A percentile compares a stretch with the other conserved stretches of the same genome.
Evolutionary conservation across 2,113 vertebrate species (phyloP).

Genomic region (Cacatua alba): DNA sequence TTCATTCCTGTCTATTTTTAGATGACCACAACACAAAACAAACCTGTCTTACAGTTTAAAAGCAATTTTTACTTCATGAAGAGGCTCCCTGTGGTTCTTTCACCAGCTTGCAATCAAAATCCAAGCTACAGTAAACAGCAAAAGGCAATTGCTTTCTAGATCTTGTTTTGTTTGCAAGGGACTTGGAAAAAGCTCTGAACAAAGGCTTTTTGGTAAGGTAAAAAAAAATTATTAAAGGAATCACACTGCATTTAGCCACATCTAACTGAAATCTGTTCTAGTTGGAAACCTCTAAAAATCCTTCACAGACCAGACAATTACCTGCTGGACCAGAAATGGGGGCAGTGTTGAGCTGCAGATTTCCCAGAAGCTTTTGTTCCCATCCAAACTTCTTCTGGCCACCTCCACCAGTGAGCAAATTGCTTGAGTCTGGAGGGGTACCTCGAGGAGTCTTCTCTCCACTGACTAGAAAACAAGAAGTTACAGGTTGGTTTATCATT

Average conservation of each 20-base stretch:
- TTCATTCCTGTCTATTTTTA: not conserved
- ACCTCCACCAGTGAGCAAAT: conserved; percentile 63
- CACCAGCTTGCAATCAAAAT: not conserved
- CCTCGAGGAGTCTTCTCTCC: conserved; percentile 65
- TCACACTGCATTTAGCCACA: not conserved
- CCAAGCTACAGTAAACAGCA: not conserved
- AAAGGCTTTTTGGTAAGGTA: not conserved
- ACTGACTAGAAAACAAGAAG: conserved; percentile 73
- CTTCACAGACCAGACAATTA: conserved; percentile 16
- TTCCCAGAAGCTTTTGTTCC: conserved; percentile 61
- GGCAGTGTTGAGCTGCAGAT: conserved; percentile 8
- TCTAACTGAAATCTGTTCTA: not conserved
- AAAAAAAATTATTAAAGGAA: not conserved
- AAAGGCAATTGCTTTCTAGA: not conserved
- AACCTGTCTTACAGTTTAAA: not conserved
- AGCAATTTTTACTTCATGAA: not conserved
- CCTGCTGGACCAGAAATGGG: conserved; percentile 75
- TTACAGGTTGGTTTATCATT: not conserved
- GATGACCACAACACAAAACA: not conserved
- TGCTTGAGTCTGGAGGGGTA: conserved; percentile 64
- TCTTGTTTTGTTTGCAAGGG: not conserved
- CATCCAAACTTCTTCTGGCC: conserved; percentile 52
- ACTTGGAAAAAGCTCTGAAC: not conserved
- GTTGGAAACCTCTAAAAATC: not conserved
- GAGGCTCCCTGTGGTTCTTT: not conserved